Base-by-base conservation (phyloP, 2,797 vertebrate genomes). In the Chelon labrosus region DNA sequence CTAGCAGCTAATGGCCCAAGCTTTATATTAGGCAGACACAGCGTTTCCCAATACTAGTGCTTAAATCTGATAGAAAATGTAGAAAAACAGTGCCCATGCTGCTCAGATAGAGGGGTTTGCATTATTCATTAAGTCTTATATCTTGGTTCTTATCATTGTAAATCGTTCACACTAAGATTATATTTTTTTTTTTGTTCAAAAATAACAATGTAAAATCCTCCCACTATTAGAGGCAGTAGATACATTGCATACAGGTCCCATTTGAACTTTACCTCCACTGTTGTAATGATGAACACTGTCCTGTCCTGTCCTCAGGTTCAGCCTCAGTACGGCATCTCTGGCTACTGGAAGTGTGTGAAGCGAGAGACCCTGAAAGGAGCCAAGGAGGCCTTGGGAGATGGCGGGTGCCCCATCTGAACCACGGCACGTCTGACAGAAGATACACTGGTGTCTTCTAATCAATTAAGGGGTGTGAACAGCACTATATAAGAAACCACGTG, bases 271-370 rank as follows among this genome's bases (percentile, higher is more conserved):
- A 25, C 20, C 50, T 52, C 12, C 13, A 22, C 20, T 52, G 22
- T 13, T 3, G 17, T 7, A 46, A 20, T 49, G 14, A 35, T 46
- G 3, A 38, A 14, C 12, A 0, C 5, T 16, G 31, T 69, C 25
- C 12, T 25, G 31, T 69, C 25, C 12, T 25, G n/a, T 7, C 73
- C 63, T 84, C 93, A 99, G 97, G 97, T 97, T 72, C 95, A 96
- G 0, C 95, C 94, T 6, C 96, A 97, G 83, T 91, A 69, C 57
- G 96, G 95, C 53, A 17, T 98, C 56, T 94, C 96, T 19, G 97
- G 95, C 67, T 99, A 95, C 92, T 99, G 97, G 97, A 98, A 95
- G 77, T 99, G 98, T 85, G 98, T 99, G 89, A 99, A 98, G 86
- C 94, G 90, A 73, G 97, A 99, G 89, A 98, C 95, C 52, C 91